These are phyloP conservation scores for Raja brachyura DNA, from an alignment of 2,113 vertebrate species.

Conservation along the genomic window DNA sequence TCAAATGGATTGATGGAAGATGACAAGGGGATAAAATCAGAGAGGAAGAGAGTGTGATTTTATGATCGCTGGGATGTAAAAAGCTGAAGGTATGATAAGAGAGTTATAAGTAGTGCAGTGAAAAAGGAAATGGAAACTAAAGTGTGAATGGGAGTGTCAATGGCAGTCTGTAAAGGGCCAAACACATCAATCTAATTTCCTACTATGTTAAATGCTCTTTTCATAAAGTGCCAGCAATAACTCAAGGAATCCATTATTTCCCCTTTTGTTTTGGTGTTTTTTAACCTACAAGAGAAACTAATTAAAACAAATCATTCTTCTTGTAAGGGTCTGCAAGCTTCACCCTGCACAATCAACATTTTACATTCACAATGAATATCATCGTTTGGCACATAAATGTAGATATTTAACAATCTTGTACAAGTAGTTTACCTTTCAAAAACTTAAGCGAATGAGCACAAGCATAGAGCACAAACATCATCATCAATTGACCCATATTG, in stretches of 20 bases:
- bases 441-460: background rate
- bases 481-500: constrained; percentile 45
- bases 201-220: background rate
- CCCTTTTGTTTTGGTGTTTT: background rate
- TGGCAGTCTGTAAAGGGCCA: background rate
- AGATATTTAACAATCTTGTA: background rate
- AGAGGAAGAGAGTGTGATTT: background rate
- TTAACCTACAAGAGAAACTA: no score
- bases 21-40: no score
- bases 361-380: background rate
- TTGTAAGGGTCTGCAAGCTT: background rate
- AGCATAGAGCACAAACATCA: background rate
- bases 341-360: background rate
- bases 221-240: background rate
- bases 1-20: background rate
- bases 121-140: background rate
- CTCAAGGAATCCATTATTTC: background rate
- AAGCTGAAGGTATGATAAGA: background rate
- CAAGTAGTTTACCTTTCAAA: background rate
- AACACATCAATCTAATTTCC: background rate
- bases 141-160: no score
- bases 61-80: background rate
- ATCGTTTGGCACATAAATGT: background rate
- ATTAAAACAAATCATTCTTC: background rate
- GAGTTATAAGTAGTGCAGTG: background rate